phyloP scores from a whole-genome alignment of 2,113 vertebrate genomes.

The Syngnathus typhle region DNA sequence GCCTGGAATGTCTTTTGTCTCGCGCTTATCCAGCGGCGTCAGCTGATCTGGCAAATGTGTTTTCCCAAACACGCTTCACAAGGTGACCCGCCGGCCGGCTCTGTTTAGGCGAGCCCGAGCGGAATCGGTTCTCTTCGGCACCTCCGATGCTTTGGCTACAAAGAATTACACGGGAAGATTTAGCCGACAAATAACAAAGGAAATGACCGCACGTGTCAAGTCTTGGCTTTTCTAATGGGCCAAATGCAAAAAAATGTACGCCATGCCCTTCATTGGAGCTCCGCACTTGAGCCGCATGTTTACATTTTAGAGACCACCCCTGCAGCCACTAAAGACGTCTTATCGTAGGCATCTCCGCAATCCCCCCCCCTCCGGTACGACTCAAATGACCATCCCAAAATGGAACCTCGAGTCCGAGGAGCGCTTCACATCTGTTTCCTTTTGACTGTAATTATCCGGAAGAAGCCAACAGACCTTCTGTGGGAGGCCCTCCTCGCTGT shows the following conservation, averaged over 20 bases:
- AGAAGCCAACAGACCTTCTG: constrained; percentile 45
- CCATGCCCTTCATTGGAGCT: not conserved
- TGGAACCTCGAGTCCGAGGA: constrained; percentile 16
- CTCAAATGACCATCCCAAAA: constrained; percentile 12
- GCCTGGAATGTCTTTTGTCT: constrained; percentile 48
- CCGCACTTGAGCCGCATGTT: not conserved
- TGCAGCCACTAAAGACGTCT: not conserved
- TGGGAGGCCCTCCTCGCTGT: constrained; percentile 7
- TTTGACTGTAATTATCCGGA: constrained; percentile 55
- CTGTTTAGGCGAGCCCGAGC: constrained; percentile 26
- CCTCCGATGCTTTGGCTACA: constrained; percentile 7
- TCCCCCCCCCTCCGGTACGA: not conserved
- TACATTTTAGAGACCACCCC: not conserved
- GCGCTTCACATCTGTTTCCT: constrained; percentile 26
- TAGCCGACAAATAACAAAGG: not conserved
- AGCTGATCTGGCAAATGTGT: constrained; percentile 37
- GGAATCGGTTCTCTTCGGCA: constrained; percentile 4
- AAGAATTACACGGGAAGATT: not conserved
- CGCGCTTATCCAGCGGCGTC: constrained; percentile 20
- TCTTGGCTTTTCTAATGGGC: not conserved
- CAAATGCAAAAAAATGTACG: not conserved
- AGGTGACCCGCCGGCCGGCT: constrained; percentile 20
- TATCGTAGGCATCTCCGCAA: not conserved
- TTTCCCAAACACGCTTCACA: constrained; percentile 20
- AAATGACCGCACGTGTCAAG: not conserved